A percentile compares a stretch with the other conserved stretches of the same genome.
phyloP scores from a whole-genome alignment of 1,140 invertebrate genomes.

The Proales similis region DNA sequence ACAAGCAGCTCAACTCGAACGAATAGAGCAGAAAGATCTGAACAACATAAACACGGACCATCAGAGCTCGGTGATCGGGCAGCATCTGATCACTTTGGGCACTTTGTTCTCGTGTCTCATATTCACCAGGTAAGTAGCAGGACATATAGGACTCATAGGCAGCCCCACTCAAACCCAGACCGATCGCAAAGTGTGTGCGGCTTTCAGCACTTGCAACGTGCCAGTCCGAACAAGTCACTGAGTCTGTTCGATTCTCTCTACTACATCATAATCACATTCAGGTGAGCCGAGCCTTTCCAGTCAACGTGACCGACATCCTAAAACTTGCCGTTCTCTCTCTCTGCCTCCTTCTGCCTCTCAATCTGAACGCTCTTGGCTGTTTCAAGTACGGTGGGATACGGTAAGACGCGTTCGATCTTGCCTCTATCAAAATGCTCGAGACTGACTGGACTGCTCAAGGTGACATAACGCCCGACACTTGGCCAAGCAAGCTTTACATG shows the following conservation, averaged over 20 bases:
- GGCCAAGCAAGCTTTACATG: constrained; percentile 34
- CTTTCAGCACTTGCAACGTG: constrained; percentile 37
- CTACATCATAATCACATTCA: constrained; percentile 35
- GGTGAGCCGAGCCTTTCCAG: too few species aligned
- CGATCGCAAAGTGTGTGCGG: constrained; percentile 19
- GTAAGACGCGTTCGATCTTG: background rate
- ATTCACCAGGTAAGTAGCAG: constrained; percentile 18
- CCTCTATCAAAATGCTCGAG: background rate
- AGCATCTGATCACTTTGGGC: constrained; percentile 28
- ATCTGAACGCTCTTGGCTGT: too few species aligned
- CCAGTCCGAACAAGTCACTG: constrained; percentile 21
- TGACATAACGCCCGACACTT: constrained; percentile 32
- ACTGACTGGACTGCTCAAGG: constrained; percentile 1
- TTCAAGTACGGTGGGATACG: constrained; percentile 36
- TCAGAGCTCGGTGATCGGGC: constrained; percentile 30
- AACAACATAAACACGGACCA: constrained; percentile 38
- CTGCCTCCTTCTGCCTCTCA: too few species aligned
- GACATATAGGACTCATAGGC: background rate
- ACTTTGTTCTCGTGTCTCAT: constrained; percentile 30
- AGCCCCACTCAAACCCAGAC: background rate
- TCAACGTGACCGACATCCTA: too few species aligned
- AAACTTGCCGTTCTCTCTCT: too few species aligned
- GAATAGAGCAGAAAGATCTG: constrained; percentile 11
- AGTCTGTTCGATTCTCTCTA: constrained; percentile 31
- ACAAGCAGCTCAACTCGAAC: background rate